Evolutionary conservation across 2,888 invertebrate genomes (phyloP), one percentile per base, ranked within the genome.

Genomic region (Agriopis leucophaearia): DNA sequence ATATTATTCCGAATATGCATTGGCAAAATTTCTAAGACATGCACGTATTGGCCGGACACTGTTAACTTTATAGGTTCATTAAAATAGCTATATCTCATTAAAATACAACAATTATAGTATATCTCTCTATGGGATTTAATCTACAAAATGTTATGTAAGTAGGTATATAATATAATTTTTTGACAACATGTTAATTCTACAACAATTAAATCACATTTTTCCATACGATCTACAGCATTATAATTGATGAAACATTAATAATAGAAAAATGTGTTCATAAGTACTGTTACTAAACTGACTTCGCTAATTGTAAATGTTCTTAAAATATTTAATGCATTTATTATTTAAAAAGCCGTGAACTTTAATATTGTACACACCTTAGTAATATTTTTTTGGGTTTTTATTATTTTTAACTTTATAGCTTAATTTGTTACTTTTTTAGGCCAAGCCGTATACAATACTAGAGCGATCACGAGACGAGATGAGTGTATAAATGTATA

Each of bases 281-380:
- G 90, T 92, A 92, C 90, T 82, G 87, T 87, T 86, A 84, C 86
- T 86, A 85, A 84, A 78, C 81, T 85, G 88, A 88, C 85, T 85
- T 76, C 74, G 78, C 87, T 90, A 91, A 85, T 86, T 89, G 92
- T 91, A 92, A 91, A 91, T 84, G 79, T 88, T 92, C 90, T 90
- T 92, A 93, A 91, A 93, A 92, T 92, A 93, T 91, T 70, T 83
- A 83, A 75, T 80, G 85, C 82, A 84, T 85, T 80, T 79, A 81
- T 78, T 81, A 82, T 77, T 80, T 77, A 76, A 87, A 87, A 88
- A 86, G 86, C 88, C 27, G 84, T 84, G 84, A 83, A 87, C 90
- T 90, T 88, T 89, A 91, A 91, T 91, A 92, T 91, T 91, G 92
- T 92, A 92, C 90, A 91, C 90, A 87, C 82, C 91, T 90, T 88